Percentiles rank a stretch among this genome's conserved stretches.
These are phyloP conservation scores for Heterocephalus glaber DNA, from an alignment of 2,113 vertebrate genomes.

Conservation along the genomic window DNA sequence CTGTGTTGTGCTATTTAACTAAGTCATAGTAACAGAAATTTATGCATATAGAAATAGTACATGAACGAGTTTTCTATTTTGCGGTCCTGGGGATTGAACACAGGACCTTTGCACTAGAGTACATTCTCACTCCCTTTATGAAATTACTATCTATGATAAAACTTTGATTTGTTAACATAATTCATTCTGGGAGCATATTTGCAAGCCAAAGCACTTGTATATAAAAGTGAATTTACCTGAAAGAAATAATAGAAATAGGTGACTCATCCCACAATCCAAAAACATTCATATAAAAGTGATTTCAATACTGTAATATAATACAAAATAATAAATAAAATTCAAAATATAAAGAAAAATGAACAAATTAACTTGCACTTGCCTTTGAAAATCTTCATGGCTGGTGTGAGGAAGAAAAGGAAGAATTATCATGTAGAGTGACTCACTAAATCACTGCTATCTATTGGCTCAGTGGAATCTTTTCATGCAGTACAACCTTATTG, in stretches of 20 bases:
- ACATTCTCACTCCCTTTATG: background rate
- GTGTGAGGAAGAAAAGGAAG: too few relatives aligned
- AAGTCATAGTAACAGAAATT: background rate
- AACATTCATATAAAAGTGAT: too few relatives aligned
- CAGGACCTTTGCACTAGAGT: too few relatives aligned
- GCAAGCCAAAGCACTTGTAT: background rate
- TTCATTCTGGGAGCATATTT: background rate
- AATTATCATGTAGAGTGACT: background rate
- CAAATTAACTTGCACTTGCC: too few relatives aligned
- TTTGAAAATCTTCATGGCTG: too few relatives aligned
- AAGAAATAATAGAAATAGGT: too few relatives aligned
- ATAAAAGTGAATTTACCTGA: too few relatives aligned
- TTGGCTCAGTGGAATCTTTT: background rate
- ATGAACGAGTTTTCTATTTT: background rate
- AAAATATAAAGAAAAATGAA: too few relatives aligned
- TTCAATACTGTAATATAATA: too few relatives aligned
- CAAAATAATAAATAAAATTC: too few relatives aligned
- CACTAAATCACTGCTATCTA: background rate
- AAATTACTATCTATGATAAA: background rate
- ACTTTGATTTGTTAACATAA: background rate
- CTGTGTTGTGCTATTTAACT: background rate
- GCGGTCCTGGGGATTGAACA: too few relatives aligned
- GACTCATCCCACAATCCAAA: too few relatives aligned
- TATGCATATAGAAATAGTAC: background rate
- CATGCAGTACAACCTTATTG: background rate